Base-by-base conservation (phyloP, 1,140 invertebrate genomes). In the Drosophila takahashii region DNA sequence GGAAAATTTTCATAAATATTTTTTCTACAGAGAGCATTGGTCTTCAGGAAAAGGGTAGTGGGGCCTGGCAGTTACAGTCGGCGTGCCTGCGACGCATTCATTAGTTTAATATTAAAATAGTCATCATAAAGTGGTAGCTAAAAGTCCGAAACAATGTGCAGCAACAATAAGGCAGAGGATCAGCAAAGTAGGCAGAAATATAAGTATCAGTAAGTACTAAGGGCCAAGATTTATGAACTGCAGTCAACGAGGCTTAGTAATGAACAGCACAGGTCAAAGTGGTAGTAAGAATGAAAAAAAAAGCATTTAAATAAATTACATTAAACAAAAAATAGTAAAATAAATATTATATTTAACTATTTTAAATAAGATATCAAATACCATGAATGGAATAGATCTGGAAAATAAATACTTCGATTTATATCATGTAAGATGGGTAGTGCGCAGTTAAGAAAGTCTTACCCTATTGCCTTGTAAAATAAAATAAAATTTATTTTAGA, bases 41-140 rank as follows among this genome's bases (percentile, higher is more conserved):
- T 39, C 34, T 18, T 45, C 9, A 15, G 4, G 6, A 45, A 26
- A 15, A 10, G 58, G 32, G 8, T 22, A 4, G 10, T n/a, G 15
- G 36, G 8, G 32, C 47, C 42, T 52, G 58, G 45, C 51, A 81
- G 81, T 71, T 79, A 69, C 66, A 80, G 77, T 75, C 81, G 77
- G 77, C 79, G 76, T 89, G 79, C 74, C 79, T 57, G 83, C 59
- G 62, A 86, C 79, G 83, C 83, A 86, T 86, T 86, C 83, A 86
- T 86, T 86, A 86, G 83, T 89, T 86, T 87, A 77, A 87, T 83
- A 86, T 86, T 86, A 86, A 86, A 86, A 86, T 86, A 86, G 83
- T 86, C 79, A 86, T 86, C 77, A 79, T 86, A 83, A 84, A 87
- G 79, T 83, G 74, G 83, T 86, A 81, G 81, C 78, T 87, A 78